Base-by-base conservation (phyloP, 2,113 vertebrate genomes). In the Neolamprologus longior region DNA sequence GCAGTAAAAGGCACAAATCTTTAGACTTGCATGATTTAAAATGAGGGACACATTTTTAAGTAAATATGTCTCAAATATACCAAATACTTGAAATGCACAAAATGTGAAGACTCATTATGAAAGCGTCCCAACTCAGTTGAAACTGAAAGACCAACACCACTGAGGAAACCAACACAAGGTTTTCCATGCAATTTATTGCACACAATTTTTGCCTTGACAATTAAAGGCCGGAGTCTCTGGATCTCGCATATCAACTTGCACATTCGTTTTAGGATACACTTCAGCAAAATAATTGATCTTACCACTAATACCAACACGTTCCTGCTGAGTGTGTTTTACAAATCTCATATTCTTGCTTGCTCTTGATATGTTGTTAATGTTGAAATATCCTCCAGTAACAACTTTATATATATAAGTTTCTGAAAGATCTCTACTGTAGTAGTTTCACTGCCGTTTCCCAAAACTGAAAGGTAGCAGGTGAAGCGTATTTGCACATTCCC, bases 181-280 rank as follows among this genome's bases (percentile, higher is more conserved):
- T 78, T 73, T 87, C 79, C 93, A 90, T 89, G 86, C 91, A 83
- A 2, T 92, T 94, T 93, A 89, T 91, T 94, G 82, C 81, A 68
- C 26, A 71, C 37, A 4, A 82, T 91, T 84, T 88, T 33, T 85
- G 82, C 73, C 90, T 83, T 58, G 85, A 63, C 53, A 79, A 7
- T 83, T 84, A 80, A 84, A 84, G 50, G 68, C n/a, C 13, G 4
- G 37, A 14, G 2, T 71, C 76, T 85, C 83, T 76, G 47, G 47
- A 12, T 84, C 31, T 90, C 88, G 81, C 90, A 88, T 90, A 82
- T 83, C 71, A 12, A 83, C 83, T 89, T 81, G 28, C 24, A 76
- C 63, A 28, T 87, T 84, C 31, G 33, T 71, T 88, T 26, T 33
- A 73, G 35, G 21, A 71, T 9, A 79, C 82, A 47, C 5, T 21